Evolutionary conservation across 2,888 invertebrate genomes (phyloP), one percentile per base, ranked within the genome.

Genomic region (Agonopterix arenella): DNA sequence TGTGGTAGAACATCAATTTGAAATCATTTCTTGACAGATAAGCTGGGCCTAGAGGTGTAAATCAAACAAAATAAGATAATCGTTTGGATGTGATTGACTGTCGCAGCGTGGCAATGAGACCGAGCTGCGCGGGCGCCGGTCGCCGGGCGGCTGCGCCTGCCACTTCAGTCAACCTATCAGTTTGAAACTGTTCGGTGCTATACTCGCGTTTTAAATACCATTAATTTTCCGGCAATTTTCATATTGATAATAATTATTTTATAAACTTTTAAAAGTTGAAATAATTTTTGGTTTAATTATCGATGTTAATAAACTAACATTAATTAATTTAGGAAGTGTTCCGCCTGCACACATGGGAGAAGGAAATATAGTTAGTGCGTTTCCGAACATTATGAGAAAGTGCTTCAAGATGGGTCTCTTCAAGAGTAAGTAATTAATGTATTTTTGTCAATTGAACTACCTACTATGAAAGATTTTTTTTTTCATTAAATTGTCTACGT

Each of bases 341-440:
- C 13, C 9, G 11, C 5, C 37, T 50, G 44, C 44, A 69, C 72
- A 64, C 67, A 79, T 84, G 82, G 82, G 76, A 61, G 80, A 81
- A 62, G 60, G 71, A 60, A 76, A 72, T 54, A 80, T 70, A 71
- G 61, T 67, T 49, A 73, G 70, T 49, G 66, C 71, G 44, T 66
- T 84, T 60, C 68, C 82, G 49, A 73, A 79, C 72, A 81, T 76
- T 58, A 84, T 89, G 85, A 72, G 85, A 74, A 88, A 85, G 78
- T 86, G 82, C 64, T 88, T 89, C 71, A 89, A 89, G 70, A 86
- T 86, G 84, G 84, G 88, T 52, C 74, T 89, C 49, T 86, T 86
- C 47, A 88, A 85, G 68, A 84, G 89, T 89, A 66, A 88, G 88
- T 88, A 64, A 56, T 57, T 46, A 36, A n/a, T 40, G 8, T n/a